Percentiles rank a stretch among this genome's conserved stretches.
These are phyloP conservation scores for Kryptolebias marmoratus DNA, from an alignment of 2,113 vertebrate genomes.

Conservation along the genomic window DNA sequence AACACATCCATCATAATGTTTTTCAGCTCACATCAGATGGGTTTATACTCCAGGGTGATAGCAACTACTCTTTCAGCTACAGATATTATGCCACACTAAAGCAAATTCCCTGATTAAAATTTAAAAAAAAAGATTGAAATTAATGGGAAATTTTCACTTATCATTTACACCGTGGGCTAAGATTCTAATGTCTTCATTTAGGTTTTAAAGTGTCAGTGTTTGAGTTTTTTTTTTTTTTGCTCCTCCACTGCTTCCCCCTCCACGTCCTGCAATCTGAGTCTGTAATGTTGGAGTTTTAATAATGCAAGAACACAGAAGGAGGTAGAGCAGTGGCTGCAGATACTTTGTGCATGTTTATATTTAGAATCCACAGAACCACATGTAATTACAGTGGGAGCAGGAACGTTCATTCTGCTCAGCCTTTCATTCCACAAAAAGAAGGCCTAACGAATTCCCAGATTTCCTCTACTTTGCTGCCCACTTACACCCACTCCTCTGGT, in stretches of 20 bases:
- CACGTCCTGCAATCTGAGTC: constrained; percentile 13
- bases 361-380: constrained; percentile 67
- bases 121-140: constrained; percentile 9
- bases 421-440: constrained; percentile 44
- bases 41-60: constrained; percentile 29
- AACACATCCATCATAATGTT: constrained; percentile 63
- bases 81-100: not conserved
- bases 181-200: too few relatives aligned
- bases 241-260: not conserved
- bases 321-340: constrained; percentile 29
- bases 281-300: constrained; percentile 41
- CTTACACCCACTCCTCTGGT: constrained; percentile 42
- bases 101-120: constrained; percentile 2
- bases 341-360: constrained; percentile 52
- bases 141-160: constrained; percentile 2
- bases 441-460: constrained; percentile 41
- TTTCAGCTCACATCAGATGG: constrained; percentile 26
- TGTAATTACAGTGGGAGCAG: constrained; percentile 69
- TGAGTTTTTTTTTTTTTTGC: not conserved
- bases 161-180: not conserved
- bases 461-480: constrained; percentile 39
- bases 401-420: constrained; percentile 55
- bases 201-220: not conserved
- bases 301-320: constrained; percentile 29
- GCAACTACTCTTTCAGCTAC: constrained; percentile 11